phyloP scores from a whole-genome alignment of 2,797 vertebrate genomes.

The Spinibarbus caldwelli region DNA sequence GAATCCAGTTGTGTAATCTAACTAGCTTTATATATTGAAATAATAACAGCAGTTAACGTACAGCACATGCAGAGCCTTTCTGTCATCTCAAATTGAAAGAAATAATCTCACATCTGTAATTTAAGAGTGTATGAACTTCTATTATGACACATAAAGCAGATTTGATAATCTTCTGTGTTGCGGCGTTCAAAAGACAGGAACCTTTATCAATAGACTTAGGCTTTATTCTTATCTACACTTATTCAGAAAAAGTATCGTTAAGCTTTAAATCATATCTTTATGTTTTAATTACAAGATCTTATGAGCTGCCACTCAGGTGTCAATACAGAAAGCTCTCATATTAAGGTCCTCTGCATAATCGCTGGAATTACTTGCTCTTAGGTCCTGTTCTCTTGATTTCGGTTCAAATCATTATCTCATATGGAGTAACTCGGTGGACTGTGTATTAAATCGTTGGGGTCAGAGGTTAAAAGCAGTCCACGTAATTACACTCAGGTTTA shows the following conservation, averaged over 20 bases:
- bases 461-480: constrained; percentile 74
- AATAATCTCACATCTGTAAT: not conserved
- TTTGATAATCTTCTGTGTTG: not conserved
- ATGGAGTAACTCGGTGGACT: constrained; percentile 41
- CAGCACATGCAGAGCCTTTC: not conserved
- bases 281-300: not conserved
- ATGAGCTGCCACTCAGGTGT: not conserved
- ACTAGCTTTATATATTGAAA: not conserved
- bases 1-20: not conserved
- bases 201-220: not conserved
- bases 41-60: not conserved
- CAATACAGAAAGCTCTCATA: not conserved
- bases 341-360: constrained; percentile 3
- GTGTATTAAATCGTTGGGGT: constrained; percentile 55
- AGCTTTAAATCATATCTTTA: constrained; percentile 19
- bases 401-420: constrained; percentile 31
- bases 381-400: constrained; percentile 15
- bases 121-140: not conserved
- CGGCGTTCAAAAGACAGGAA: not conserved
- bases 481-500: constrained; percentile 69
- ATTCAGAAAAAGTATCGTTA: constrained; percentile 13
- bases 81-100: not conserved
- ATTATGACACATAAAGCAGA: not conserved
- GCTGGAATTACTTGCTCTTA: not conserved
- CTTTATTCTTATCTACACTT: constrained; percentile 1